phyloP scores from a whole-genome alignment of 2,888 invertebrate species.

The Pachymerium ferrugineum region DNA sequence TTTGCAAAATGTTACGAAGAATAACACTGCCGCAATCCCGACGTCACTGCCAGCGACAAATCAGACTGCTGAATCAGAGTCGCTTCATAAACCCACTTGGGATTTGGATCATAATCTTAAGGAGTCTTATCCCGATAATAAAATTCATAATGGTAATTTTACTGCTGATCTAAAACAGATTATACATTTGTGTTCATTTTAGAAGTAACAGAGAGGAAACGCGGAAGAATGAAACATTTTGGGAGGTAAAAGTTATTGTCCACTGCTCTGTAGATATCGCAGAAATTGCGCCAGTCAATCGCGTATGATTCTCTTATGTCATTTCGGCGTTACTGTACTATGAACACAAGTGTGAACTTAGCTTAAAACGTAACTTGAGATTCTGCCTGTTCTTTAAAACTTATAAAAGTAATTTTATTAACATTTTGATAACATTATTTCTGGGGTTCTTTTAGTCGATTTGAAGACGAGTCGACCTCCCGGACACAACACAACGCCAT shows the following conservation, averaged over 20 bases:
- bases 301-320: too few relatives aligned
- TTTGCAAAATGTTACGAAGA: constrained; percentile 47
- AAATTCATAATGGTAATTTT: constrained; percentile 77
- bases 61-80: constrained; percentile 56
- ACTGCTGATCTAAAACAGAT: too few relatives aligned
- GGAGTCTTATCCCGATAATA: constrained; percentile 58
- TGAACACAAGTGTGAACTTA: too few relatives aligned
- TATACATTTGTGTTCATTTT: neutral
- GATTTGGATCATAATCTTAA: constrained; percentile 44
- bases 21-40: constrained; percentile 42
- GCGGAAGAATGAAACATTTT: neutral
- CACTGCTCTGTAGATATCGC: too few relatives aligned
- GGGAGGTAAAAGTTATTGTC: too few relatives aligned
- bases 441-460: neutral
- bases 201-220: neutral
- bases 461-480: neutral
- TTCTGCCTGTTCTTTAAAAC: too few relatives aligned
- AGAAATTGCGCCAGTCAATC: too few relatives aligned
- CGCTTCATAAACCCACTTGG: constrained; percentile 65
- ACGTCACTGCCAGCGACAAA: constrained; percentile 51
- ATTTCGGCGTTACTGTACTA: too few relatives aligned
- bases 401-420: neutral
- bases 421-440: neutral
- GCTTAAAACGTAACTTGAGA: too few relatives aligned
- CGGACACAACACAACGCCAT: neutral